Base-by-base conservation (phyloP, 2,888 invertebrate genomes). In the Steinernema carpocapsae region DNA sequence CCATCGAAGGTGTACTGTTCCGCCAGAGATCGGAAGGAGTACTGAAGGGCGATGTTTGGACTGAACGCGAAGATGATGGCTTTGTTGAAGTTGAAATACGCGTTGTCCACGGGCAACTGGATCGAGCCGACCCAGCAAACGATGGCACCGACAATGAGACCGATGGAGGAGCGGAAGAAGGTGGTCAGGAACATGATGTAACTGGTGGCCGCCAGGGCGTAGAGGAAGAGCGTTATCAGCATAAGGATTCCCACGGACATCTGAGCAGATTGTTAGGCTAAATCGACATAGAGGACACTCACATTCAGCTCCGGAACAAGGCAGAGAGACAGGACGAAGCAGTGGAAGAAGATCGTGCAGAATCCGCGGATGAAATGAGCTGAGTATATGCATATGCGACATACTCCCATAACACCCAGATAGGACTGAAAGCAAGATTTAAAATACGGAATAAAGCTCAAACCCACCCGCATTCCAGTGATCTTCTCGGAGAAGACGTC, bases 391-490 rank as follows among this genome's bases (percentile, higher is more conserved):
- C 29, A 29, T 10, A 26, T 64, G 12, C 64, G 64, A 32, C 64
- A 64, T 1, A 64, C 26, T 1, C 64, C 64, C 64, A 64, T 64
- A n/a, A 64, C 64, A 17, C 64, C 64, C 1, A 64, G 32, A 32
- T 64, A 64, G 19, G 64, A 24, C 64, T 64, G 26, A 19, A 64
- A 64, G 12, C n/a, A 17, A 64, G 19, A n/a, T n/a, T n/a, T n/a
- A n/a, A n/a, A n/a, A n/a, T n/a, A 7, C 17, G 48, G 19, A 48
- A 48, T 19, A n/a, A 2, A 48, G 3, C 14, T 48, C 24, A 56
- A 56, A 56, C 24, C 29, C 64, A 64, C 64, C 32, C 64, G 29
- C 64, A 64, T 64, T 64, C 64, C 64, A 32, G 64, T 64, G 32
- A 64, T 14, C 17, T 64, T 64, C 64, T 64, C 64, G 4, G 64